Evolutionary conservation across 2,113 vertebrate species (phyloP).

Genomic region (Aphelocoma coerulescens): DNA sequence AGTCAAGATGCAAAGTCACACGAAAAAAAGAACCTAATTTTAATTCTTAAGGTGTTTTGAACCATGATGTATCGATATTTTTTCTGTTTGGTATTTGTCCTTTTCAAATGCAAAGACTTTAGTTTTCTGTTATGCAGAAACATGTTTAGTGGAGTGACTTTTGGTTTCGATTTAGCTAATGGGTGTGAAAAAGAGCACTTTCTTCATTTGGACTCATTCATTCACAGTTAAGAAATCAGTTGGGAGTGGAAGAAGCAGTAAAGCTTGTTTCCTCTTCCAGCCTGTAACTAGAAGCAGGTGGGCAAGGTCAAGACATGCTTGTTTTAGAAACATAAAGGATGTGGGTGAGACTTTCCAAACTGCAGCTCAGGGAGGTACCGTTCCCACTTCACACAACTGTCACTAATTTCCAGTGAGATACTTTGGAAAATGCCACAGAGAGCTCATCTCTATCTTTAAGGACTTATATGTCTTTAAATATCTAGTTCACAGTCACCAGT

Average conservation of each 20-base stretch:
- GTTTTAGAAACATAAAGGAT: conserved; percentile 18
- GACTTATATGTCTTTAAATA: neutral
- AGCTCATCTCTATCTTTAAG: neutral
- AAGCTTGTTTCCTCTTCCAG: conserved; percentile 43
- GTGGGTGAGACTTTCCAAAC: conserved; percentile 40
- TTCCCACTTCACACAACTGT: neutral
- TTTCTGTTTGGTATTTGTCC: neutral
- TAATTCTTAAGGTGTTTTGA: neutral
- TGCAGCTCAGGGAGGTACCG: neutral
- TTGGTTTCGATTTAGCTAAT: conserved; percentile 23
- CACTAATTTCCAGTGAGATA: neutral
- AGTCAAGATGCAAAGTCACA: neutral
- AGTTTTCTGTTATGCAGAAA: conserved; percentile 27
- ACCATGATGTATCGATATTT: neutral
- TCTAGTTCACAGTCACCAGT: neutral
- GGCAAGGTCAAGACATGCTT: conserved; percentile 23
- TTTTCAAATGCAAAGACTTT: neutral
- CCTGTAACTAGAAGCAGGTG: conserved; percentile 33
- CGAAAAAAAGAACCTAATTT: neutral
- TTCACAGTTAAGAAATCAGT: conserved; percentile 47
- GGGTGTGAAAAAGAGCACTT: conserved; percentile 15
- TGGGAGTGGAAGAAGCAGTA: conserved; percentile 37
- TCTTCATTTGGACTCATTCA: conserved; percentile 16
- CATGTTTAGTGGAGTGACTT: neutral
- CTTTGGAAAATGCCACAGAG: neutral